Base-by-base conservation (phyloP, 2,888 invertebrate genomes). In the Sphaerophoria rueppellii region DNA sequence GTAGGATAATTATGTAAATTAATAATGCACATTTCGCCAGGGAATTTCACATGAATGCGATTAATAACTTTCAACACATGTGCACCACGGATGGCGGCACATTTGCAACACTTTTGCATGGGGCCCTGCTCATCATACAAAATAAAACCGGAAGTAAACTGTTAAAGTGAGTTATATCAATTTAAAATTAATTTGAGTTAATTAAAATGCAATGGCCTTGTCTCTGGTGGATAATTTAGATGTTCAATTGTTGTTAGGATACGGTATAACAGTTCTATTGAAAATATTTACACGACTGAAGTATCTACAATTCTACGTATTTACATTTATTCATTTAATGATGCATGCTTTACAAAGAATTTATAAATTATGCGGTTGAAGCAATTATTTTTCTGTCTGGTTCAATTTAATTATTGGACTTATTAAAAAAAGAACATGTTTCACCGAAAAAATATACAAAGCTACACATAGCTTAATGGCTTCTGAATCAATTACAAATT, bases 121-220 rank as follows among this genome's bases (percentile, higher is more conserved):
- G 12, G 1, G 32, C 2, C n/a, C 4, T 5, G 14, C 48, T n/a
- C 32, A 11, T 43, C 24, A 9, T 9, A 6, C 24, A 54, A n/a
- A 24, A 54, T 32, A 57, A 14, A 48, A 46, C 52, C 43, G 71
- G 76, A 58, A 71, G 70, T 65, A 46, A 32, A 46, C 63, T 65
- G 34, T 81, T 76, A 71, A 63, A 75, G 16, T 65, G 50, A 58
- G 71, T 71, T 71, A 48, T 63, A 24, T 57, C 63, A 63, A 75
- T 48, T 70, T 57, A 70, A 70, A 75, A 70, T 57, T 61, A 70
- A 70, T 80, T 71, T 54, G 37, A 46, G 43, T 76, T 65, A 76
- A 81, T 81, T 81, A 81, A 81, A 76, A 65, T 57, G 43, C 37
- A 40, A 43, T 16, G 24, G 16, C 24, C 24, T 24, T 12, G n/a